These are phyloP conservation scores for Cydia amplana DNA, from an alignment of 1,140 invertebrate species.

Conservation along the genomic window DNA sequence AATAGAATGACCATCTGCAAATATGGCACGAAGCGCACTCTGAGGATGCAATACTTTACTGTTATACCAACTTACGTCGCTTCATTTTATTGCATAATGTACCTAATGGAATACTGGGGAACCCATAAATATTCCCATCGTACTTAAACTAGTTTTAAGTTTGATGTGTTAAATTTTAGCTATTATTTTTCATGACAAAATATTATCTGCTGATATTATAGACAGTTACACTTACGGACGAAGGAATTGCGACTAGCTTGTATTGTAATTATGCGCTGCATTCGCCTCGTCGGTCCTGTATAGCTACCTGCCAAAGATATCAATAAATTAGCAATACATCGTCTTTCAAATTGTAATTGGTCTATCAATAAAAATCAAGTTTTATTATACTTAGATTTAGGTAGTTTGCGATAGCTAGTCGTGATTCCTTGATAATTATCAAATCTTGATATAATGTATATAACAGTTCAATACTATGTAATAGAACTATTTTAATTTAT, in stretches of 20 bases:
- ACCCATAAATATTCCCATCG: slow-evolving; percentile 7
- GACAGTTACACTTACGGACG: slow-evolving; percentile 29
- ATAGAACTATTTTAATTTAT: slow-evolving; percentile 49
- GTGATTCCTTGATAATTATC: slow-evolving; percentile 33
- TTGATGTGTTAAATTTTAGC: slow-evolving; percentile 19
- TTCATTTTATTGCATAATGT: slow-evolving; percentile 27
- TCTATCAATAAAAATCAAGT: slow-evolving; percentile 13
- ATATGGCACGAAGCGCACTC: slow-evolving; percentile 63
- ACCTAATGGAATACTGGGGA: slow-evolving; percentile 19
- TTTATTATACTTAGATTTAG: slow-evolving; percentile 25
- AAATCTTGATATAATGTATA: slow-evolving; percentile 22
- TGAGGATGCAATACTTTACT: slow-evolving; percentile 6
- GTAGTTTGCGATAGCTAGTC: slow-evolving; percentile 33
- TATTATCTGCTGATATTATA: slow-evolving; percentile 31
- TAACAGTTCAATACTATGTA: slow-evolving; percentile 46
- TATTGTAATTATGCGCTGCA: slow-evolving; percentile 1
- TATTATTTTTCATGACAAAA: slow-evolving; percentile 32
- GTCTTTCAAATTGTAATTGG: slow-evolving; percentile 30
- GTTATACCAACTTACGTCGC: slow-evolving; percentile 2
- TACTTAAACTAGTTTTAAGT: slow-evolving; percentile 32
- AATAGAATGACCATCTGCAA: slow-evolving; percentile 76
- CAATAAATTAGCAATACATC: slow-evolving; percentile 30
- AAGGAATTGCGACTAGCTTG: slow-evolving; percentile 37
- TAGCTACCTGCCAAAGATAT: slow-evolving; percentile 33
- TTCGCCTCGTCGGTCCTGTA: slow-evolving; percentile 15